Evolutionary conservation across 2,888 invertebrate species (phyloP), one percentile per base, ranked within the genome.

Genomic region (Buathra laborator): DNA sequence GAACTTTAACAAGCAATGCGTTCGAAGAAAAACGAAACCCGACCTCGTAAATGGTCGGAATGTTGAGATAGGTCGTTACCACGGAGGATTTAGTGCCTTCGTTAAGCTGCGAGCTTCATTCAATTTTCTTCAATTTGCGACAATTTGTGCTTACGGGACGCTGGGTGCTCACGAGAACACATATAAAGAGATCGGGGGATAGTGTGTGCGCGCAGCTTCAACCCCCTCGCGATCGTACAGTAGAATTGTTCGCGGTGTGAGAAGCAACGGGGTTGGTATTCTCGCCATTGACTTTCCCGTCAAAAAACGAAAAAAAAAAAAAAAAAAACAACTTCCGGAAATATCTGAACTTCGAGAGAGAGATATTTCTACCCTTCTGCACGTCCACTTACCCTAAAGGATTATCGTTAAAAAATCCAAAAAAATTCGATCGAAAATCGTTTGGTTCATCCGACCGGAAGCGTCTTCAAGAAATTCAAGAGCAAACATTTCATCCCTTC

Each of bases 71-170:
- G 92, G 92, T 93, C 92, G 91, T 91, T 92, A 87, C 62, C 90
- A 87, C 87, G 12, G 87, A 90, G 91, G 91, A 92, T 93, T 92
- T 92, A 92, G 90, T 92, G 89, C 89, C 92, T 93, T 92, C 92
- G 92, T 93, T 93, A 92, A 92, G 90, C 91, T 89, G 89, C 90
- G 91, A 93, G 92, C 93, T 92, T 92, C 92, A 93, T 93, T 93
- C 93, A 93, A 93, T 93, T 93, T 93, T 93, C 93, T 93, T 90
- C 93, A 93, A 93, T 93, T 93, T 93, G 91, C 87, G 91, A 92
- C 92, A 92, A 93, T 93, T 93, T 93, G 93, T 92, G 92, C 91
- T 91, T 91, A 92, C 92, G 90, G 91, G 88, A 88, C 78, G 82
- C 76, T 76, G 75, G 62, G 59, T 48, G 71, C 46, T 66, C 68